phyloP scores from a whole-genome alignment of 2,797 vertebrate species.

The Gymnodraco acuticeps region DNA sequence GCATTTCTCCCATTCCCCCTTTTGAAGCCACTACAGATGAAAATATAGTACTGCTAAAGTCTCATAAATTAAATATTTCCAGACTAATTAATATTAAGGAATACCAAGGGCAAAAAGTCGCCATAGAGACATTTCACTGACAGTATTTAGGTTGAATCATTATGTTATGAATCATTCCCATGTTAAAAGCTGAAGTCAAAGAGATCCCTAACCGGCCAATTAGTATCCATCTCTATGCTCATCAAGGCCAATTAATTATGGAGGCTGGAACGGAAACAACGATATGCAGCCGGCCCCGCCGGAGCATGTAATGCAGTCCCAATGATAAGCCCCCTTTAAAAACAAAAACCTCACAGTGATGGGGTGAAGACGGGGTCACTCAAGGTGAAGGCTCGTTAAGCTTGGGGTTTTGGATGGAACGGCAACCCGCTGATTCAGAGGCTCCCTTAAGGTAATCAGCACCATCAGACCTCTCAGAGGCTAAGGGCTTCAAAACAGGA shows the following conservation, averaged over 20 bases:
- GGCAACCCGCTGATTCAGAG: slow-evolving; percentile 55
- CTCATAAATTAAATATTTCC: background rate
- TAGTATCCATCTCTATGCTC: slow-evolving; percentile 70
- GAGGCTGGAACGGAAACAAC: slow-evolving; percentile 65
- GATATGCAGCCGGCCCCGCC: slow-evolving; percentile 40
- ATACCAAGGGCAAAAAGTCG: slow-evolving; percentile 22
- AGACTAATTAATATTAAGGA: slow-evolving; percentile 40
- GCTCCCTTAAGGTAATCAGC: slow-evolving; percentile 59
- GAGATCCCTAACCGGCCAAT: slow-evolving; percentile 75
- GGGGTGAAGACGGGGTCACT: slow-evolving; percentile 62
- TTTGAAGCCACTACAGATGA: background rate
- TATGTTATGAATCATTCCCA: slow-evolving; percentile 50
- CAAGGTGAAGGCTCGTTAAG: slow-evolving; percentile 69
- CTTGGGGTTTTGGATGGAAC: slow-evolving; percentile 35
- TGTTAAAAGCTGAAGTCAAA: slow-evolving; percentile 65
- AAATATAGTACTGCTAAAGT: background rate
- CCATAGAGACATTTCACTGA: slow-evolving; percentile 10
- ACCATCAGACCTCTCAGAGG: slow-evolving; percentile 41
- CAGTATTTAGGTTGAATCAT: slow-evolving; percentile 48
- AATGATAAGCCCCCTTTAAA: slow-evolving; percentile 18
- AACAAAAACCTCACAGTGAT: slow-evolving; percentile 41
- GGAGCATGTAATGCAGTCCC: slow-evolving; percentile 37
- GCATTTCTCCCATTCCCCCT: background rate
- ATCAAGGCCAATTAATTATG: slow-evolving; percentile 78
- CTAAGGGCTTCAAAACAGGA: slow-evolving; percentile 36